phyloP scores from a whole-genome alignment of 2,113 vertebrate species.

The Corythoichthys intestinalis region DNA sequence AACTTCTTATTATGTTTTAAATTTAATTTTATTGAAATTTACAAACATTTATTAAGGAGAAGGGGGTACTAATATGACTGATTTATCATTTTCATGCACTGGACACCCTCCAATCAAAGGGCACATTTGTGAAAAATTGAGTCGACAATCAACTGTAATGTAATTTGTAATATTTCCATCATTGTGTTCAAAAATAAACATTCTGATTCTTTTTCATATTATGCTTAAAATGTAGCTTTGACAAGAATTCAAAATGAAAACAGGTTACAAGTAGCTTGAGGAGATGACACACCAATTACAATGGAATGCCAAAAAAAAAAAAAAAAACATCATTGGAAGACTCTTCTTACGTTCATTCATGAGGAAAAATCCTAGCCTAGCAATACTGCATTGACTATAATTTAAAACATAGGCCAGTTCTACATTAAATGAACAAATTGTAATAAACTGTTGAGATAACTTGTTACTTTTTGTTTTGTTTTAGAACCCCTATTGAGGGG shows the following conservation, averaged over 20 bases:
- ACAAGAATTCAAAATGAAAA: neutral
- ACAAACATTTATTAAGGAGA: too few species aligned
- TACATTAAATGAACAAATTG: neutral
- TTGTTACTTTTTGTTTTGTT: neutral
- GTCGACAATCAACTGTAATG: too few species aligned
- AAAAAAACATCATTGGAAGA: slow-evolving; percentile 38
- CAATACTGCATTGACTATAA: slow-evolving; percentile 6
- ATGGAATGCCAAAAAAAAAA: neutral
- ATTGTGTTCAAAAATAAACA: too few species aligned
- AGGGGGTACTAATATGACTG: too few species aligned
- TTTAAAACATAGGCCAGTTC: slow-evolving; percentile 3
- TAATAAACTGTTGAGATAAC: slow-evolving; percentile 2
- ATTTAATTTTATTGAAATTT: too few species aligned
- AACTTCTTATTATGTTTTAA: too few species aligned
- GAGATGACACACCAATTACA: slow-evolving; percentile 42
- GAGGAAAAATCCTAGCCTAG: slow-evolving; percentile 35
- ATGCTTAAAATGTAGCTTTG: too few species aligned
- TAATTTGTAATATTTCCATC: too few species aligned
- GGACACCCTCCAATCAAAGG: too few species aligned
- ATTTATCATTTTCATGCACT: too few species aligned
- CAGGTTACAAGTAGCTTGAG: neutral
- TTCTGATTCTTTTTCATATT: too few species aligned
- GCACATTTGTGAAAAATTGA: too few species aligned
- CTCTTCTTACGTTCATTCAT: slow-evolving; percentile 46
- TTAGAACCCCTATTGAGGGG: neutral